Conservation (phyloP, 2,113 vertebrate species). For the Prietella phreatophila region DNA sequence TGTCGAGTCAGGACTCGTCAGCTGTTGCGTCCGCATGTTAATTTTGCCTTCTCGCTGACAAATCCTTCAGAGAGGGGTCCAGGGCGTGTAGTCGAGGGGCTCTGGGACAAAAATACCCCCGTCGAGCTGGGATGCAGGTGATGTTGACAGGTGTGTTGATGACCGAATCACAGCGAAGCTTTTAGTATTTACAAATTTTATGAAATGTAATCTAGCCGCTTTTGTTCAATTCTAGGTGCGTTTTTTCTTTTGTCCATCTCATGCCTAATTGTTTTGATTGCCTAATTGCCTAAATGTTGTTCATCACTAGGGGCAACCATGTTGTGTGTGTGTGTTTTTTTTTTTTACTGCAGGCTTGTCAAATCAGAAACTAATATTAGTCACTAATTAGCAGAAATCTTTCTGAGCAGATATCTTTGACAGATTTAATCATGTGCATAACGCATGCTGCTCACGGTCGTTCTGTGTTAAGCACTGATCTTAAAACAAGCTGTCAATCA, state of each 20-base stretch:
- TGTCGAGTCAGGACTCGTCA: neutral
- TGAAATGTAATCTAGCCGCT: neutral
- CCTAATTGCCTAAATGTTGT: no score
- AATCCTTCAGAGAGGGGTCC: conserved; percentile 22
- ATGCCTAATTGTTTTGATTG: conserved; percentile 14
- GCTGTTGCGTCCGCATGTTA: conserved; percentile 24
- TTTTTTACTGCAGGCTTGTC: neutral
- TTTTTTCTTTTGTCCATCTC: neutral
- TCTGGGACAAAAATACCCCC: neutral
- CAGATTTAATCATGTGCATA: conserved; percentile 34
- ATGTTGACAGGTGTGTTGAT: neutral
- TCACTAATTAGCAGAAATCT: conserved; percentile 1
- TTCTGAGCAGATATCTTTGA: conserved; percentile 26
- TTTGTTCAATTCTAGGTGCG: no score
- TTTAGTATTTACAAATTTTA: neutral
- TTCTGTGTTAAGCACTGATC: conserved; percentile 30
- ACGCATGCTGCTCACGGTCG: neutral
- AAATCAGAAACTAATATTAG: conserved; percentile 14
- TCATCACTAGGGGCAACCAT: conserved; percentile 14
- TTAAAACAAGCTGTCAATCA: conserved; percentile 47
- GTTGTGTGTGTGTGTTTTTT: neutral
- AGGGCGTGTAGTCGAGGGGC: neutral
- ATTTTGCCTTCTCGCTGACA: conserved; percentile 21
- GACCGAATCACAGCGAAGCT: neutral
- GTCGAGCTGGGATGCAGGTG: neutral